Percentiles rank a stretch among this genome's conserved stretches.
These are phyloP conservation scores for Cyphomyrus plagiostoma DNA, from an alignment of 2,113 vertebrate genomes.

Conservation along the genomic window DNA sequence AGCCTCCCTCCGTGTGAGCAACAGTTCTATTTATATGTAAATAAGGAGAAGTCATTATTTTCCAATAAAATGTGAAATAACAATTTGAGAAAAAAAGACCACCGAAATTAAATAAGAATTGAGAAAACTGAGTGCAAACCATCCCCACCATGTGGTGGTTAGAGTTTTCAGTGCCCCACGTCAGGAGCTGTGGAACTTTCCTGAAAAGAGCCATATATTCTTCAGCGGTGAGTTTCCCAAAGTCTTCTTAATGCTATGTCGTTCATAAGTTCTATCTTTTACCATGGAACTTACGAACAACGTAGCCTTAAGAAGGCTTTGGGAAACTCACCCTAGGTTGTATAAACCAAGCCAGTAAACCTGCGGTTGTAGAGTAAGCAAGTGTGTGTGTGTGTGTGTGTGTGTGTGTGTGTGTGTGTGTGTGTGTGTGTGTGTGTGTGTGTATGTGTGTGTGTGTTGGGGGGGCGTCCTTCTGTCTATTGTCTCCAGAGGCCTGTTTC, in stretches of 20 bases:
- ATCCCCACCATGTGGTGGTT: neutral
- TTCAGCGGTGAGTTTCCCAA: neutral
- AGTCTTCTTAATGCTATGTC: too few relatives aligned
- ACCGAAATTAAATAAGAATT: neutral
- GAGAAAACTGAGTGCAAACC: neutral
- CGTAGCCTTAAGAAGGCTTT: too few relatives aligned
- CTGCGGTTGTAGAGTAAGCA: neutral
- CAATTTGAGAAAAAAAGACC: neutral
- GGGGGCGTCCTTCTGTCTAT: neutral
- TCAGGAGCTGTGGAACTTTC: neutral
- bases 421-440: neutral
- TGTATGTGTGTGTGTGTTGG: neutral
- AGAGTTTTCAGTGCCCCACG: neutral
- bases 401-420: neutral
- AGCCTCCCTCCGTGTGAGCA: neutral
- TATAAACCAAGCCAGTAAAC: neutral
- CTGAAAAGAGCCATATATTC: neutral
- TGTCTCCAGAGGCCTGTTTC: neutral
- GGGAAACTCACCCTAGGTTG: too few relatives aligned
- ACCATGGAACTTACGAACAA: too few relatives aligned
- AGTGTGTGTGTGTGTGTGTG: neutral
- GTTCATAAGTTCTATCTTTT: too few relatives aligned
- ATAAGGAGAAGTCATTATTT: constrained; percentile 8
- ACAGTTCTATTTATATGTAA: neutral
- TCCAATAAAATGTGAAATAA: constrained; percentile 6